Base-by-base conservation (phyloP, 2,113 vertebrate genomes). In the Poicephalus meyeri region DNA sequence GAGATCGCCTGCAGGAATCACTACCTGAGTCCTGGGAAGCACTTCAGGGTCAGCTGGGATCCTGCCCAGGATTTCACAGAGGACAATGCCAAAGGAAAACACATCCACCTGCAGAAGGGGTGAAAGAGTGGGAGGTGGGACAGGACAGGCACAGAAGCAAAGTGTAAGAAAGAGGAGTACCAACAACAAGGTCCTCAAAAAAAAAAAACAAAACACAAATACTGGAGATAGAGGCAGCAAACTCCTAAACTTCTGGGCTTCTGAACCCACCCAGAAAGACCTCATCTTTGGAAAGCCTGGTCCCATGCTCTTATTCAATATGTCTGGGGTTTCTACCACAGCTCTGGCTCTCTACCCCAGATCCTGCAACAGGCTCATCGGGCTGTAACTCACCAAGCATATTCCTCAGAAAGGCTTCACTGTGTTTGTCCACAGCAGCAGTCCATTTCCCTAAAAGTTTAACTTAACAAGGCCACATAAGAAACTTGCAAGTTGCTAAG, bases 61-160 rank as follows among this genome's bases (percentile, higher is more conserved):
- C 93, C 98, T 97, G 89, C 98, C 99, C 88, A 99, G 96, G 76
- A 99, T 98, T 96, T 99, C 98, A 96, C 98, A 99, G 35, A 99
- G 96, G 24, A 99, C 98, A n/a, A 99, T 99, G 70, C 99, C 98
- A 50, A 99, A 99, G 68, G 99, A 99, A 96, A 99, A 99, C 61
- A 99, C 98, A 6, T 99, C 99, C 91, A 99, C 99, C 99, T 99
- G 97, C 41, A 65, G 35, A 52, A 86, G 35, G 44, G 39, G 60
- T 49, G 41, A n/a, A 52, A 65, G 61, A 46, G 35, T 1, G 1
- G 29, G 14, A 70, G 33, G 29, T 63, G 49, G 41, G 73, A 84
- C 35, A 35, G 24, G 33, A 31, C 26, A n/a, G 23, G 16, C 33
- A 50, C 37, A 77, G 49, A 74, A 80, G 29, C 10, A 46, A 80